Percentiles rank a stretch among this genome's conserved stretches.
Conservation (phyloP, 2,888 invertebrate genomes). For the Micoletzkya japonica region DNA sequence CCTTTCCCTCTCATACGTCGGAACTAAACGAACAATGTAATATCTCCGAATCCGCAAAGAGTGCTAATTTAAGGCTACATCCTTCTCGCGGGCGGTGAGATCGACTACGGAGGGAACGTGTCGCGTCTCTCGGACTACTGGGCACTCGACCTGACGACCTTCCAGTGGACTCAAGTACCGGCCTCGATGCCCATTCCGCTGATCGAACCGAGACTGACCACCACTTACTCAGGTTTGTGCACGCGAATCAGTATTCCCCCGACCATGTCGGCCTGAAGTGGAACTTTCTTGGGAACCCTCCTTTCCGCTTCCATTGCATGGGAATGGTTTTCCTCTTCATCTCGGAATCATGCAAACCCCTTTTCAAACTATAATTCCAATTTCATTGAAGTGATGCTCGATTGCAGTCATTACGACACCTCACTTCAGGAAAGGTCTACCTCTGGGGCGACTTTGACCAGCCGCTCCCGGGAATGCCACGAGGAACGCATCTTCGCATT, state of each 20-base stretch:
- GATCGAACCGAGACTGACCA: constrained; percentile 61
- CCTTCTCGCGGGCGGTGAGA: constrained; percentile 60
- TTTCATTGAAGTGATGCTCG: too few species aligned
- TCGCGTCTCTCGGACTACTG: constrained; percentile 58
- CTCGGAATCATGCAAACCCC: too few species aligned
- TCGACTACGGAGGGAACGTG: constrained; percentile 57
- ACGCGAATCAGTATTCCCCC: neutral
- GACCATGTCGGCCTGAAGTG: neutral
- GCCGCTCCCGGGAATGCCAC: constrained; percentile 61
- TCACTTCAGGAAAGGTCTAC: constrained; percentile 52
- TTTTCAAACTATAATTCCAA: too few species aligned
- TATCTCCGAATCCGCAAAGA: neutral
- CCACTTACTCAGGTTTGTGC: constrained; percentile 50
- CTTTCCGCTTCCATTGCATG: too few species aligned
- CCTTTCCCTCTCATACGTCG: neutral
- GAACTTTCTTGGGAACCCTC: neutral
- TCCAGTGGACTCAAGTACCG: constrained; percentile 60
- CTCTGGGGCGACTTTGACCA: constrained; percentile 63
- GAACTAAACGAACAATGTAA: neutral
- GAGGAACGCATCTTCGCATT: constrained; percentile 59
- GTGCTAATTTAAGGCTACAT: constrained; percentile 48
- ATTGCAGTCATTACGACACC: too few species aligned
- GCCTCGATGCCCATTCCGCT: constrained; percentile 60
- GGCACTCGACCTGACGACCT: constrained; percentile 56
- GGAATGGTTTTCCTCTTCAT: too few species aligned